phyloP scores from a whole-genome alignment of 1,140 invertebrate genomes.

The Venturia canescens region DNA sequence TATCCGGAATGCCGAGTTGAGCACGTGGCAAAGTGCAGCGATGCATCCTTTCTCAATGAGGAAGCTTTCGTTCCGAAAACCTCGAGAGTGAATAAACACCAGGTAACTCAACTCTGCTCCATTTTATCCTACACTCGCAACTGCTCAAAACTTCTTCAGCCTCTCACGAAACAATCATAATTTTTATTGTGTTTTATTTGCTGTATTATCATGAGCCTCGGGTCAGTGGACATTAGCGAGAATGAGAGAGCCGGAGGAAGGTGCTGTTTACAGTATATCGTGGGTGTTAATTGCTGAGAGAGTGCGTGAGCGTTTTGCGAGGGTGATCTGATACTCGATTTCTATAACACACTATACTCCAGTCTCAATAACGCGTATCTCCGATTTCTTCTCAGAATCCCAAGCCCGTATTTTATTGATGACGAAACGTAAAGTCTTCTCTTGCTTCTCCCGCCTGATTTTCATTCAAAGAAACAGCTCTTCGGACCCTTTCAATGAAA shows the following conservation, averaged over 20 bases:
- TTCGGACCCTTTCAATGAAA: background rate
- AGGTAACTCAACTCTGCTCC: background rate
- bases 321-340: conserved; percentile 32
- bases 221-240: background rate
- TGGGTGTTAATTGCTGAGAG: conserved; percentile 15
- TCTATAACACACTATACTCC: conserved; percentile 3
- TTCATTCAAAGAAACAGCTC: background rate
- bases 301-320: background rate
- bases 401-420: conserved; percentile 20
- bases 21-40: conserved; percentile 24
- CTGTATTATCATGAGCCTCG: background rate
- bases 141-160: background rate
- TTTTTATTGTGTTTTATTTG: background rate
- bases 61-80: background rate
- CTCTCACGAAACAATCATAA: background rate
- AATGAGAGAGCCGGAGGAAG: background rate
- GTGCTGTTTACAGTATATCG: background rate
- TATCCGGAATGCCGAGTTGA: conserved; percentile 2
- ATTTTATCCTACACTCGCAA: background rate
- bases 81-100: background rate
- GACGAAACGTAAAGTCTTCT: background rate
- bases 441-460: background rate
- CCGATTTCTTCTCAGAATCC: conserved; percentile 63
- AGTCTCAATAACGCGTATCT: conserved; percentile 48
- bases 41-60: background rate